Base-by-base conservation (phyloP, 2,797 vertebrate species). In the Rhynchonycteris naso region DNA sequence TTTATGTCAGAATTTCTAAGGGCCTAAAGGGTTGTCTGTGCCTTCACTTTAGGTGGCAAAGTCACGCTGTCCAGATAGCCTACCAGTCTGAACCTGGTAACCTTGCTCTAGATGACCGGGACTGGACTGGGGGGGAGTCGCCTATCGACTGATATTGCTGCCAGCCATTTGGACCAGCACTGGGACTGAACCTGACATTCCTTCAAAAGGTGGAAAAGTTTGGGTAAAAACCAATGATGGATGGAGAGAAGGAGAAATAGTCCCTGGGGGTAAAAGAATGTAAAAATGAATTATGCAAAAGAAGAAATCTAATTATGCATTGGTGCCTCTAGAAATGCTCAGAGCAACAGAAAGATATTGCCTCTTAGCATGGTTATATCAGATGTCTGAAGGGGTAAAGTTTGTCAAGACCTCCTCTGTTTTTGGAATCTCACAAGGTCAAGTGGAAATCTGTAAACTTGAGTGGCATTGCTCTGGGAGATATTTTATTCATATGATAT, bases 381-480 rank as follows among this genome's bases (percentile, higher is more conserved):
- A 91, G 47, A 76, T 65, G 7, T n/a, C 63, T 65, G 28, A 69
- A 56, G 74, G 28, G 52, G 63, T 50, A 50, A 65, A 75, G 30
- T 71, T 79, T 79, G 58, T 26, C 59, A 80, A 80, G 38, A 85
- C 28, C 52, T 59, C 16, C 15, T 80, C 75, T 52, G 71, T 63
- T 88, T 93, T 65, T 1, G 35, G 71, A 91, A 58, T 33, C 47
- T 76, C 63, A 92, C 76, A 56, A 91, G 69, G 54, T 71, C 84
- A 78, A 63, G 72, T 50, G 4, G 78, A 83, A 56, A 83, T 71
- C 88, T 87, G 24, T 47, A 82, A 86, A 87, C 35, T 56, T n/a
- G 26, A 87, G 63, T 33, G 61, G 30, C 50, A 65, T n/a, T 58
- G 82, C 68, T 76, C 76, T 93, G 69, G 22, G 68, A 86, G 33